Conservation (phyloP, 2,888 invertebrate genomes). For the Tanypteryx hageni region DNA sequence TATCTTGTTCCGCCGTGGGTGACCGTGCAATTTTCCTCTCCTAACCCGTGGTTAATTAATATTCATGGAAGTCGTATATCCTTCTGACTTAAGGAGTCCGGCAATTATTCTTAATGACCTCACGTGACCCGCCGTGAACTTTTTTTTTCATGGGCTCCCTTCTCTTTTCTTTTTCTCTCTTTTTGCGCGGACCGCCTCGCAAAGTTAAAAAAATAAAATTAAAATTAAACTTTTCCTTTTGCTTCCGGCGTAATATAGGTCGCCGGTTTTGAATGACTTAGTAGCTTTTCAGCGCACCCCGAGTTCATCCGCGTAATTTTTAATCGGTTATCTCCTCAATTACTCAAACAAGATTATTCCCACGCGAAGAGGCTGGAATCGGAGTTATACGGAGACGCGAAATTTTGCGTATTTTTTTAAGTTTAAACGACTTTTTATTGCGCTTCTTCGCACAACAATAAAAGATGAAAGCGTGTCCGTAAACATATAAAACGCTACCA, state of each 20-base stretch:
- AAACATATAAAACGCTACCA: no score
- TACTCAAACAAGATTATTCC: no score
- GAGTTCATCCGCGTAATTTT: background rate
- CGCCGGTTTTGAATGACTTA: background rate
- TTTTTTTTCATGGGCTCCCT: background rate
- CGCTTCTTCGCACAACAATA: no score
- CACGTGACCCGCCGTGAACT: background rate
- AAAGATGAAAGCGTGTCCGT: no score
- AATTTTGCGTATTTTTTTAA: no score
- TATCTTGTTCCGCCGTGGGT: background rate
- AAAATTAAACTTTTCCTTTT: background rate
- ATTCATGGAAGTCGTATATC: background rate
- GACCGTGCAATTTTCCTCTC: background rate
- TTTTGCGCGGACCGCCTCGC: background rate
- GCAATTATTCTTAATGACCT: conserved; percentile 26
- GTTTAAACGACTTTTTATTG: no score
- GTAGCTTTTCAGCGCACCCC: background rate
- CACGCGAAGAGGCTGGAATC: no score
- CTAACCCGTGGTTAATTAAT: background rate
- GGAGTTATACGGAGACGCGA: no score
- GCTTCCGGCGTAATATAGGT: background rate
- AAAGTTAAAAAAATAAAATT: background rate
- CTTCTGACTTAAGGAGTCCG: conserved; percentile 8
- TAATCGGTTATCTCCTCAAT: background rate
- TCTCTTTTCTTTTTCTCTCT: background rate